Base-by-base conservation (phyloP, 2,113 vertebrate species). In the Lucifuga dentata region DNA sequence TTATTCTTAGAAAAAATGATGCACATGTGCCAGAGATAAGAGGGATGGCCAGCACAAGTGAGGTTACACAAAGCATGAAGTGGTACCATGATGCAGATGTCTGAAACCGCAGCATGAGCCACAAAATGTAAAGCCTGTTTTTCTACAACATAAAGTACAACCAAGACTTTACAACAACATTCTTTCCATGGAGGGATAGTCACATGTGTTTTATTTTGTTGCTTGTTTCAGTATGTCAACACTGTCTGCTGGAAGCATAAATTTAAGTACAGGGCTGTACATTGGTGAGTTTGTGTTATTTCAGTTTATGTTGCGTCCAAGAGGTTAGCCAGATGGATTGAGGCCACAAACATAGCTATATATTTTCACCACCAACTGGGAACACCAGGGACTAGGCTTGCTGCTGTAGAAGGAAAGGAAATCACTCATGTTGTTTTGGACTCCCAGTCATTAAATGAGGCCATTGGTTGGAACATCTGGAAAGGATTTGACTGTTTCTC, bases 401-500 rank as follows among this genome's bases (percentile, higher is more conserved):
- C 71, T 78, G 75, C 67, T 59, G 62, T 40, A 38, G 29, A 52
- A 59, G 70, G 33, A 79, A 49, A 69, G 70, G 53, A 79, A 74
- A 78, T 73, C 64, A 44, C 13, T 7, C 45, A 6, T 24, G 23
- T 51, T 74, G 60, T 65, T 58, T 65, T 23, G 24, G 71, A 51
- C 45, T 55, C 39, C 43, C 11, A 0, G 51, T 55, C 29, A 15
- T 75, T 77, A 81, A 87, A 76, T 73, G 53, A 68, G 21, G 50
- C 69, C 68, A 50, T 53, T 63, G 69, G 74, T 46, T 26, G 60
- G 45, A 85, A 87, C 89, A 90, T 90, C 87, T 90, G 89, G 89
- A 86, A 88, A 45, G 56, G 69, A 86, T 90, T 90, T 80, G 56
- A 35, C 45, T 73, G 77, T 83, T 90, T 87, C 84, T 88, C 83